A percentile compares a stretch with the other conserved stretches of the same genome.
Conservation (phyloP, 1,140 invertebrate species). For the Diorhabda elongata region DNA sequence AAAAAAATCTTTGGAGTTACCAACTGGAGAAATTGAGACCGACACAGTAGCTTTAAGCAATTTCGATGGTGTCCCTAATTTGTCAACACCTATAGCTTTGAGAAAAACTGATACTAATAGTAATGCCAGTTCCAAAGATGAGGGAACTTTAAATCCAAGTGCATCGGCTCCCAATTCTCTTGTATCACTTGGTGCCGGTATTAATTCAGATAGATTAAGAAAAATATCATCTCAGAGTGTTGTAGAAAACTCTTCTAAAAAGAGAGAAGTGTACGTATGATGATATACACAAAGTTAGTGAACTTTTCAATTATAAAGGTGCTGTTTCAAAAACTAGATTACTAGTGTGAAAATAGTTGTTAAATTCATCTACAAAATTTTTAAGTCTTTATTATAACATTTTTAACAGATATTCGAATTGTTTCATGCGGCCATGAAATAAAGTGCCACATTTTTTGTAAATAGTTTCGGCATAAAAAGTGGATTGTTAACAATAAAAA, state of each 20-base stretch:
- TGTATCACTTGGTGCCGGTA: constrained; percentile 46
- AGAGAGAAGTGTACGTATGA: constrained; percentile 56
- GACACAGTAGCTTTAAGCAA: not conserved
- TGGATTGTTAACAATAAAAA: no score
- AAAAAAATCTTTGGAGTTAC: constrained; percentile 28
- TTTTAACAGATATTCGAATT: no score
- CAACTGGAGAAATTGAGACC: not conserved
- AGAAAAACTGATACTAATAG: not conserved
- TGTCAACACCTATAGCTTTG: constrained; percentile 4
- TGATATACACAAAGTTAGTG: not conserved
- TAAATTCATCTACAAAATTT: no score
- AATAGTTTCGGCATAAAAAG: no score
- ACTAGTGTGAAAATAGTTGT: no score
- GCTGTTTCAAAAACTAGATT: not conserved
- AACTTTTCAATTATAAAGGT: not conserved
- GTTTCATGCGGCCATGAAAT: no score
- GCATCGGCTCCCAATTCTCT: constrained; percentile 36
- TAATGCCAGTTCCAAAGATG: not conserved
- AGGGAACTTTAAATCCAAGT: constrained; percentile 22
- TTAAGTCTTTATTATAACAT: no score
- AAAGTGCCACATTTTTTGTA: no score
- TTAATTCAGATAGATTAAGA: constrained; percentile 31
- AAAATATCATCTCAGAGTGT: constrained; percentile 45
- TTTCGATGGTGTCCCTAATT: not conserved
- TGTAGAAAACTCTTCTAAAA: constrained; percentile 46